Percentiles rank a stretch among this genome's conserved stretches.
Conservation (phyloP, 2,113 vertebrate genomes). For the Nycticryphes semicollaris region DNA sequence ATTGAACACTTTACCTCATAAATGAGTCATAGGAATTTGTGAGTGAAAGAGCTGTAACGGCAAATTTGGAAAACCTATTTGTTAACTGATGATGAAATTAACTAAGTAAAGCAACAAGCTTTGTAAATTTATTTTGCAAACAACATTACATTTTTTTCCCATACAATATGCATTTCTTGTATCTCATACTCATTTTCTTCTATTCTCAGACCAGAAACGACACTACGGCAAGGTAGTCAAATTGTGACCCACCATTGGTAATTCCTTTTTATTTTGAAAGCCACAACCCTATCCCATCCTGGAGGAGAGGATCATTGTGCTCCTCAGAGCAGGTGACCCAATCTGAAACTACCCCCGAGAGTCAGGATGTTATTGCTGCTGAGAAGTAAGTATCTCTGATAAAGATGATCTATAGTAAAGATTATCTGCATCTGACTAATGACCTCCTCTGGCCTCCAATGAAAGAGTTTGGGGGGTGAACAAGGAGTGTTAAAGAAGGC, state of each 20-base stretch:
- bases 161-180: neutral
- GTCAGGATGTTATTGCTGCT: neutral
- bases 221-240: neutral
- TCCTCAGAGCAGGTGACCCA: neutral
- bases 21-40: neutral
- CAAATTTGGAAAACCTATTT: neutral
- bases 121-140: neutral
- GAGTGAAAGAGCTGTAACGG: neutral
- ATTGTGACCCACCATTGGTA: neutral
- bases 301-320: neutral
- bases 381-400: neutral
- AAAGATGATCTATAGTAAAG: neutral
- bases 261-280: neutral
- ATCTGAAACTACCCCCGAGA: neutral
- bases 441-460: neutral
- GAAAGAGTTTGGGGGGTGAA: neutral
- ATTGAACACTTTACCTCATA: neutral
- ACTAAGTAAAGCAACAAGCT: neutral
- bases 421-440: neutral
- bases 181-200: neutral
- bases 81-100: neutral
- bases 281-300: no score
- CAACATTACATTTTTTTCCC: neutral
- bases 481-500: neutral
- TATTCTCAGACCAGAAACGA: neutral